Evolutionary conservation across 1,140 invertebrate species (phyloP), one percentile per base, ranked within the genome.

Genomic region (Drosophila paulistorum): DNA sequence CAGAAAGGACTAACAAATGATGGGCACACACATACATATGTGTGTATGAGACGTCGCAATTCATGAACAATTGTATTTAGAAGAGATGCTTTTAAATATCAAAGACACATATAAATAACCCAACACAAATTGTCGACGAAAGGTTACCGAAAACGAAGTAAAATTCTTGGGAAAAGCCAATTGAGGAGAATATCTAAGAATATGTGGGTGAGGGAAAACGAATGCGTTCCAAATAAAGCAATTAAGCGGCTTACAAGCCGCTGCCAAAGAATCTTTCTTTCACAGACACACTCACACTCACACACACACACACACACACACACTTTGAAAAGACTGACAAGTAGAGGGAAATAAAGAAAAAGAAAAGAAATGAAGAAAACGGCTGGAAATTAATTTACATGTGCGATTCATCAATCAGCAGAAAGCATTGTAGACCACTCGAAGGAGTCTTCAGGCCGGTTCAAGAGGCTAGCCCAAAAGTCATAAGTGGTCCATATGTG

Each of bases 361-460:
- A 20, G 45, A 23, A 51, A 81, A 79, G 69, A 80, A 81, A 84
- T 84, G 75, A 89, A 84, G 80, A 84, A 84, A 89, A 80, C 85
- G 79, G 75, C 77, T 71, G 84, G 72, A 89, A 89, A 89, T 89
- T 89, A 89, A 89, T 89, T 89, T 89, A 89, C 84, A 89, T 89
- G 71, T 89, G 71, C 84, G 80, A 89, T 89, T 89, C 84, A 89
- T 89, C 84, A 89, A 89, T 89, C 84, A 89, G 79, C 57, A 66
- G 61, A 70, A 60, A 60, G 55, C 23, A 68, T 13, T 39, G 63
- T 30, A 57, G 63, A 60, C 55, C 65, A 68, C 62, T 65, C 37
- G 13, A 17, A 48, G 17, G 7, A 71, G 35, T 45, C 41, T 68
- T 74, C 54, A 65, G 60, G 63, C 66, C 68, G 73, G 64, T 61